Evolutionary conservation across 2,797 vertebrate genomes (phyloP), one percentile per base, ranked within the genome.

Genomic region (Manis pentadactyla): DNA sequence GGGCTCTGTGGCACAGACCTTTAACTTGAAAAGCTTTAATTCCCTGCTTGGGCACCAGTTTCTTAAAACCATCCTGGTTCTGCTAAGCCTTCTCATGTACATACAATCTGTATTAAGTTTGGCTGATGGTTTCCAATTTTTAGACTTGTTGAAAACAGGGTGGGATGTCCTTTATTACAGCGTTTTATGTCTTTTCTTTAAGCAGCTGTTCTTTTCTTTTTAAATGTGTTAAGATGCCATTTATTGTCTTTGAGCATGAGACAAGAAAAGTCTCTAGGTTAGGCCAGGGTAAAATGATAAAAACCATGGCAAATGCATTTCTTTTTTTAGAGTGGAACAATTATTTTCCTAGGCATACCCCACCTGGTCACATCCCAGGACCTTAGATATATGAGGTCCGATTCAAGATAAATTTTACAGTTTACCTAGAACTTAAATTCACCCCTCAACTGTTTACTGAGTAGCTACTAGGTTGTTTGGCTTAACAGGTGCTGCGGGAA

Each of bases 121-220:
- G 85, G 34, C 37, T 7, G 63, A 23, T 3, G 25, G 17, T 51
- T 92, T 69, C 42, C 6, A 8, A 23, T 31, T 73, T 86, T 68
- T 68, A 6, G 25, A 31, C 25, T 92, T 51, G 4, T 42, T 95
- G 92, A 29, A 88, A 91, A 96, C 23, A 31, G 75, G 25, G 8
- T 4, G 3, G 21, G 27, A 89, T 90, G 8, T 27, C 5, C 55
- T 49, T 29, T 79, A 0, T 29, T 89, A 11, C 23, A 81, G 11
- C 71, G 85, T 71, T 78, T 63, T 31, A 15, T 61, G 31, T 46
- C 49, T 21, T 97, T 89, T 86, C 61, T 82, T 89, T 25, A 73
- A 89, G 84, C 19, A 61, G 55, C 69, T 82, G 11, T 74, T 83
- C 53, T 86, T 61, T 90, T 25, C 73, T 86, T 90, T 93, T 31